phyloP scores from a whole-genome alignment of 2,113 vertebrate species.

The Stigmatopora nigra region DNA sequence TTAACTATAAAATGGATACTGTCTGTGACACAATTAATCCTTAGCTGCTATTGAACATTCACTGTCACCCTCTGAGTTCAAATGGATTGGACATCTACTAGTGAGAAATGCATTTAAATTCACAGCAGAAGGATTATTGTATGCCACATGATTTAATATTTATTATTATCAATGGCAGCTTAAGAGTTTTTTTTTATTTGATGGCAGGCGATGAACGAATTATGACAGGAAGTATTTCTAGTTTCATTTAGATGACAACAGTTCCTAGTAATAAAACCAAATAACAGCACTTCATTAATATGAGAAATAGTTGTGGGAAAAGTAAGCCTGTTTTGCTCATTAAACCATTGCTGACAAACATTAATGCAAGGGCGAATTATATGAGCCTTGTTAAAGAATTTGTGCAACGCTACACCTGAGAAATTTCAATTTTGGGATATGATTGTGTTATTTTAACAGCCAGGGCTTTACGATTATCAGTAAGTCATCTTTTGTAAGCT shows the following conservation, averaged over 20 bases:
- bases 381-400: background rate
- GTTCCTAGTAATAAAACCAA: constrained; percentile 1
- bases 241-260: background rate
- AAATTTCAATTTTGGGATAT: constrained; percentile 1
- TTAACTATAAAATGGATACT: too few relatives aligned
- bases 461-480: background rate
- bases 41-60: too few relatives aligned
- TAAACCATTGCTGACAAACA: background rate
- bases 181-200: background rate
- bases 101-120: too few relatives aligned
- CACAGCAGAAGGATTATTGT: too few relatives aligned
- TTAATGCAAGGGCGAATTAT: background rate
- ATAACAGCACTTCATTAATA: background rate
- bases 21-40: too few relatives aligned
- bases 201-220: background rate
- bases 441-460: background rate
- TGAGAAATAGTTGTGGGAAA: background rate
- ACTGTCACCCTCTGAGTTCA: too few relatives aligned
- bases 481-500: background rate
- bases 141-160: too few relatives aligned
- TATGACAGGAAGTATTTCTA: background rate
- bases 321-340: background rate
- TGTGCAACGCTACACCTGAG: background rate
- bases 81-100: too few relatives aligned
- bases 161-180: too few relatives aligned